These are phyloP conservation scores for Mormyrops boulengeri DNA, from an alignment of 2,797 vertebrate genomes.

Conservation along the genomic window DNA sequence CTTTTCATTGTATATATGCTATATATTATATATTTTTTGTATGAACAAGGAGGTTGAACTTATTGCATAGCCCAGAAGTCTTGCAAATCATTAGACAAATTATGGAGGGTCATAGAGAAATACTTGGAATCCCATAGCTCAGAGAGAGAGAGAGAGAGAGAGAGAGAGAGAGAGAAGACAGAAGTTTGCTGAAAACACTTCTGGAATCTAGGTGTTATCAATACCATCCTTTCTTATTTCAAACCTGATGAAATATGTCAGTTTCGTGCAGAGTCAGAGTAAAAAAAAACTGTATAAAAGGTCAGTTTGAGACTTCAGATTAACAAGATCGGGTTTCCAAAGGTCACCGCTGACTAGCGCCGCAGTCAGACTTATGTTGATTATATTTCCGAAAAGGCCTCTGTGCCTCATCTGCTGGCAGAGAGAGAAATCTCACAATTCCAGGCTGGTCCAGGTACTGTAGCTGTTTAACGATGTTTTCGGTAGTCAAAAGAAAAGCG, in stretches of 20 bases:
- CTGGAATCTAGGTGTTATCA: background rate
- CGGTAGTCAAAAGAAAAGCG: constrained; percentile 16
- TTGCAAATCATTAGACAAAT: background rate
- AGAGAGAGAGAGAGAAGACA: background rate
- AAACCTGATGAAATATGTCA: background rate
- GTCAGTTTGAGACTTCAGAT: background rate
- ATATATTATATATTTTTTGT: background rate
- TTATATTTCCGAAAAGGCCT: background rate
- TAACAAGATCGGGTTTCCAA: background rate
- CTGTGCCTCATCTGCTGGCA: background rate
- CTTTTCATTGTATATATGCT: background rate
- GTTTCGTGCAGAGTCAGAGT: background rate
- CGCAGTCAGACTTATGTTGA: background rate
- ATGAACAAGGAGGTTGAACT: background rate
- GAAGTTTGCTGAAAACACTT: background rate
- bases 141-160: background rate
- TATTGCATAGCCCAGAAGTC: background rate
- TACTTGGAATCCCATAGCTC: background rate
- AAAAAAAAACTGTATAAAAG: background rate
- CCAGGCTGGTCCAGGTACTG: background rate
- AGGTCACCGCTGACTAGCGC: background rate
- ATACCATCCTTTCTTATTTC: background rate
- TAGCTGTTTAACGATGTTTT: background rate
- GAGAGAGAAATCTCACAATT: background rate
- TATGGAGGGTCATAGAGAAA: background rate